Evolutionary conservation across 53 echinoderm and acorn worm species (phyloP), one percentile per base, ranked within the genome.

Genomic region (Astropecten irregularis): DNA sequence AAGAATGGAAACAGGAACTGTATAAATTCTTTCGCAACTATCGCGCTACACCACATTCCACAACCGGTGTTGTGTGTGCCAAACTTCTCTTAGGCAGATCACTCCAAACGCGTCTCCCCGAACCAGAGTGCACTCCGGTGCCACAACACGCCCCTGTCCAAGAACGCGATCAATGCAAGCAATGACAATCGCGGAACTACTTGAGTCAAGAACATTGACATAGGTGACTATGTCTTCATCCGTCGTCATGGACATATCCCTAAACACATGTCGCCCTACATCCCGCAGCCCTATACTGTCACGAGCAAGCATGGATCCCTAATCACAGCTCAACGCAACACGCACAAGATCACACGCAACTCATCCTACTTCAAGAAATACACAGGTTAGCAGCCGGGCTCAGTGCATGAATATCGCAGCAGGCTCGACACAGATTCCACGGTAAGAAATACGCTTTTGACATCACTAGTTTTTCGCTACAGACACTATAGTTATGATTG

Each of bases 1-100:
- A 83, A 49, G 32, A 42, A 1, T 89, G 89, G 89, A 73, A 76
- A 35, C 89, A 89, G 36, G 84, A 83, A 26, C 67, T 83, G 29
- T 37, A 82, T 30, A 32, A n/a, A 22, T 84, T 89, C 30, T 50
- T 88, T 1, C 37, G 88, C 23, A 88, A 88, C 44, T 88, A 88
- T 21, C 71, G 83, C 27, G 77, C 76, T 9, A 54, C 81, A 62
- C 81, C 76, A 76, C 76, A 76, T 32, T 27, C 76, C 26, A 32
- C 76, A 28, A 54, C 76, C 9, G 13, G 76, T 52, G 20, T 52
- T 32, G 9, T n/a, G 55, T 34, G 35, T 19, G n/a, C 49, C 42
- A 42, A 42, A 42, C 42, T 42, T 42, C 42, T 42, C 42, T 42
- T 42, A 8, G 42, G 11, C 42, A 42, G 42, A 42, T 42, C 42